Evolutionary conservation across 2,113 vertebrate genomes (phyloP).

Genomic region (Sapajus apella): DNA sequence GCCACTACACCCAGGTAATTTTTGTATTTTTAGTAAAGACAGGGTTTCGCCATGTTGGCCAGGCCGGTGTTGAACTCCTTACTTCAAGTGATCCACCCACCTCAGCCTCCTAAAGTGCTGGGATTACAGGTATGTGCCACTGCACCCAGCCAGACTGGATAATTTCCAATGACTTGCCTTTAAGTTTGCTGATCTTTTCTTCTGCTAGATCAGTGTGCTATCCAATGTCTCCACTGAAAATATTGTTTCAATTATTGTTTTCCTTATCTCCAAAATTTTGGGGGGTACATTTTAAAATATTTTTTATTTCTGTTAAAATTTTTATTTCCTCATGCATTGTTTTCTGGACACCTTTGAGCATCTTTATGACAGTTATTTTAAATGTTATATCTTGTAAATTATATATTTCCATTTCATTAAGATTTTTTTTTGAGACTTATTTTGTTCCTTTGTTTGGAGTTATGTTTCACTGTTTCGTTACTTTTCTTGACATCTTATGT

Average conservation of each 20-base stretch:
- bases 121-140: too few species aligned
- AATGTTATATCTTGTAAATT: neutral
- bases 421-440: neutral
- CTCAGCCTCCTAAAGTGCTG: too few species aligned
- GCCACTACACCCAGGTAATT: too few species aligned
- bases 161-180: neutral
- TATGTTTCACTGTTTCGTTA: neutral
- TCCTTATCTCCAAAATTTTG: neutral
- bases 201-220: neutral
- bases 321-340: neutral
- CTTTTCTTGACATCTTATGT: neutral
- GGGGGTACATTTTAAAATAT: neutral
- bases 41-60: too few species aligned
- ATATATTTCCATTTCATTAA: neutral
- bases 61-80: too few species aligned
- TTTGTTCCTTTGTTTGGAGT: neutral
- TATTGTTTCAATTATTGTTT: neutral
- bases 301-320: neutral
- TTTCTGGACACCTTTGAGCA: neutral
- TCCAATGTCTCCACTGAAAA: neutral
- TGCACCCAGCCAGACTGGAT: neutral
- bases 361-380: neutral
- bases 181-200: neutral
- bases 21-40: too few species aligned
- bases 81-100: too few species aligned